Evolutionary conservation across 2,888 invertebrate genomes (phyloP).

Genomic region (Icerya purchasi): DNA sequence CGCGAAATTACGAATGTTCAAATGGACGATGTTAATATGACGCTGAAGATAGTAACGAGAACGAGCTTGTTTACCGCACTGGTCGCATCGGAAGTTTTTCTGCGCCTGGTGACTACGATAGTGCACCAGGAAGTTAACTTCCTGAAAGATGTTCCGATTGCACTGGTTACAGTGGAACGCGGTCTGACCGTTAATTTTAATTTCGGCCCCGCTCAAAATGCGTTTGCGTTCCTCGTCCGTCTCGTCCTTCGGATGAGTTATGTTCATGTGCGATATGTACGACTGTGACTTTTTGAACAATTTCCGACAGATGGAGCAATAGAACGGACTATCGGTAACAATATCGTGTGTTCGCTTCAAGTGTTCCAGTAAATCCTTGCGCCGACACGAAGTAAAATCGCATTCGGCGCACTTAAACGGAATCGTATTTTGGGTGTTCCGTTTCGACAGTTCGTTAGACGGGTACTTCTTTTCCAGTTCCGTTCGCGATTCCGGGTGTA

Average conservation of each 20-base stretch:
- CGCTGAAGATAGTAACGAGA: slow-evolving; percentile 22
- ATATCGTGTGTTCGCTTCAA: slow-evolving; percentile 3
- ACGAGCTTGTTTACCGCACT: slow-evolving; percentile 18
- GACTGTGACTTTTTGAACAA: slow-evolving; percentile 5
- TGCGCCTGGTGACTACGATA: slow-evolving; percentile 18
- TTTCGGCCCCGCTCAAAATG: slow-evolving; percentile 4
- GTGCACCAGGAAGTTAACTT: slow-evolving; percentile 10
- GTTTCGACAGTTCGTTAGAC: not conserved
- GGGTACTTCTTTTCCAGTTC: not conserved
- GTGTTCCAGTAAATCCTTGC: slow-evolving; percentile 1
- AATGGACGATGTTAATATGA: slow-evolving; percentile 32
- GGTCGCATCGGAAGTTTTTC: slow-evolving; percentile 19
- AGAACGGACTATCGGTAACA: slow-evolving; percentile 4
- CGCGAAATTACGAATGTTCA: slow-evolving; percentile 27
- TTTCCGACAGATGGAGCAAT: slow-evolving; percentile 2
- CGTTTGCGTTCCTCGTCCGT: not conserved
- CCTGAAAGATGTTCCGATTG: slow-evolving; percentile 2
- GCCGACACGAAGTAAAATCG: not conserved
- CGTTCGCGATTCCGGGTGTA: slow-evolving; percentile 5
- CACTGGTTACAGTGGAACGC: slow-evolving; percentile 7
- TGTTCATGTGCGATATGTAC: not conserved
- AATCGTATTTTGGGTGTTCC: not conserved
- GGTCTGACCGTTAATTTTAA: slow-evolving; percentile 4
- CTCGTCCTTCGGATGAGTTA: slow-evolving; percentile 5
- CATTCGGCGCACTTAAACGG: slow-evolving; percentile 3